Percentiles rank a stretch among this genome's conserved stretches.
Conservation (phyloP, 1,140 invertebrate species). For the Myzus persicae region DNA sequence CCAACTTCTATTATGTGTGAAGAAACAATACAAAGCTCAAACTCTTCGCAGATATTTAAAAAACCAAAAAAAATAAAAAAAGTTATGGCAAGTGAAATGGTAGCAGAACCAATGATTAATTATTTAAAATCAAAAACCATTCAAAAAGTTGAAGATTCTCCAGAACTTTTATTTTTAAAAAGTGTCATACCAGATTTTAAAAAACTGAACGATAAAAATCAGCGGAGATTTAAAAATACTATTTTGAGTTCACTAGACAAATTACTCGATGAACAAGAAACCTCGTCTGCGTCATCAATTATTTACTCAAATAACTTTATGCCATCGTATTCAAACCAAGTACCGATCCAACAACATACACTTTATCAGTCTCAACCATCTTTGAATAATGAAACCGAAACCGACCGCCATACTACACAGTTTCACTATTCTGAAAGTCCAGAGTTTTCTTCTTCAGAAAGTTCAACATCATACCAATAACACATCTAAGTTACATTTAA, state of each 20-base stretch:
- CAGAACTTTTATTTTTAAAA: constrained; percentile 19
- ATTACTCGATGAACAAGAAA: constrained; percentile 26
- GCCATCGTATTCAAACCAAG: neutral
- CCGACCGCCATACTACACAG: neutral
- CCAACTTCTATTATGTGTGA: neutral
- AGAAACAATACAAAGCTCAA: neutral
- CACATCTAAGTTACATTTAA: neutral
- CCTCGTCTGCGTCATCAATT: neutral
- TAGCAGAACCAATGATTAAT: neutral
- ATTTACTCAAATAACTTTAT: neutral
- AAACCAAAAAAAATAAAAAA: constrained; percentile 23
- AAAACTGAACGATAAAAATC: neutral
- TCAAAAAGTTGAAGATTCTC: constrained; percentile 23
- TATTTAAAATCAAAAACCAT: constrained; percentile 16
- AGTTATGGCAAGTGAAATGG: constrained; percentile 2
- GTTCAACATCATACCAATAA: neutral
- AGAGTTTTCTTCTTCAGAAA: constrained; percentile 2
- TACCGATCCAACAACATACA: neutral
- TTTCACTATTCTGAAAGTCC: neutral
- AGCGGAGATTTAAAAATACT: constrained; percentile 7
- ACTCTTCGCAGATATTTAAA: neutral
- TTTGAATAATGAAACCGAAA: neutral
- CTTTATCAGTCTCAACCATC: neutral
- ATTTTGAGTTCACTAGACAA: neutral
- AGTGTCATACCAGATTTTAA: constrained; percentile 26